Evolutionary conservation across 37 sponge, comb jelly and placozoan genomes (phyloP).

Genomic region (Diacarnus erythraeanus): DNA sequence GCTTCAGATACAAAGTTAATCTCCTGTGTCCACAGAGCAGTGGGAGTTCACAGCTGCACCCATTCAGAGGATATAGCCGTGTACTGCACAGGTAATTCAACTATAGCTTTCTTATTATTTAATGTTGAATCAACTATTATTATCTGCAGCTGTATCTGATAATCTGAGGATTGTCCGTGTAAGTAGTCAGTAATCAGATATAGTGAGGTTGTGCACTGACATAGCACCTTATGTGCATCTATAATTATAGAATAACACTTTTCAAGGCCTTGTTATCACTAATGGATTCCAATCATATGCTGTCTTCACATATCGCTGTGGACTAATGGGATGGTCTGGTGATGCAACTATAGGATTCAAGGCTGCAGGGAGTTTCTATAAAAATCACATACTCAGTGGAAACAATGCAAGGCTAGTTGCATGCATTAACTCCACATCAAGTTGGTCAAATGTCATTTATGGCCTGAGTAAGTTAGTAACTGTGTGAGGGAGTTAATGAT

Average conservation of each 20-base stretch:
- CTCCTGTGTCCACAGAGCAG: constrained; percentile 1
- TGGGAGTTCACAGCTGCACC: constrained; percentile 16
- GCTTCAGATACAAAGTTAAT: constrained; percentile 6
- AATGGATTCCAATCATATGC: constrained; percentile 47
- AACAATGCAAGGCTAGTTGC: constrained; percentile 4
- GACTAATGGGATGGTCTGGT: constrained; percentile 61
- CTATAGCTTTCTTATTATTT: background rate
- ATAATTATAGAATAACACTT: constrained; percentile 35
- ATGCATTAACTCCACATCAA: constrained; percentile 12
- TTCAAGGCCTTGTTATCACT: constrained; percentile 66
- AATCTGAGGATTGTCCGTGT: background rate
- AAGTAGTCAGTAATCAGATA: no score
- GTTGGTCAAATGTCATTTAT: constrained; percentile 43
- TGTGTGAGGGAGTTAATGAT: background rate
- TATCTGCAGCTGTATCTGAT: background rate
- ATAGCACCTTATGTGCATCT: no score
- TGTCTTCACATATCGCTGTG: constrained; percentile 75
- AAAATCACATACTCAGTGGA: constrained; percentile 31
- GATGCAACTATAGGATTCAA: constrained; percentile 48
- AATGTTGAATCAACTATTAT: background rate
- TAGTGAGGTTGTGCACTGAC: no score
- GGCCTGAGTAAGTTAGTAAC: no score
- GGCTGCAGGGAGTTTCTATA: constrained; percentile 27
- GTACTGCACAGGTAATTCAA: background rate
- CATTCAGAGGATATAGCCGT: constrained; percentile 20